Base-by-base conservation (phyloP, 2,888 invertebrate species). In the Dolichopus griseipennis region DNA sequence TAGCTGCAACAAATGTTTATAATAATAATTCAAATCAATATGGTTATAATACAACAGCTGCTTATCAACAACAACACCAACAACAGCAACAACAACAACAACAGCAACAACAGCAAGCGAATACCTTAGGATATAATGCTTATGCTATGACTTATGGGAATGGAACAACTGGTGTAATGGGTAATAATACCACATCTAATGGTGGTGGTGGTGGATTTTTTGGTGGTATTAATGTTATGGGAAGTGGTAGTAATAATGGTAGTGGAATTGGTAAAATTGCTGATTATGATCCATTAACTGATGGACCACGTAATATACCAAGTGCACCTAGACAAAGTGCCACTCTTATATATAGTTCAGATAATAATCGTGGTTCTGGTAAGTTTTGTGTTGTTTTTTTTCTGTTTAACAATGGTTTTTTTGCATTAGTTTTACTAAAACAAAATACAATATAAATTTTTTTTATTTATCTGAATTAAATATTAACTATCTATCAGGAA, bases 281-380 rank as follows among this genome's bases (percentile, higher is more conserved):
- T 72, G 92, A 92, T 76, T 92, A 91, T 75, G 92, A 92, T 79
- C 91, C 92, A 4, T 82, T 89, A 72, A 87, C 85, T 73, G 90
- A 90, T 75, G 87, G 88, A 65, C 89, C 89, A 20, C 84, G 90
- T 71, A 85, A 84, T 66, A 84, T 87, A 70, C 89, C 90, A 0
- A 90, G 90, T 77, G 89, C 92, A 6, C 87, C 89, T 70, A 84
- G 92, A 74, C 89, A 90, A 75, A 90, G 90, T 5, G 90, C 92
- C 67, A 93, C 92, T 22, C 85, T 94, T 72, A 92, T 94, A 76
- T 94, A 93, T 81, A 92, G 92, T 74, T 90, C 90, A 64, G 89
- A 90, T 78, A 85, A 85, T 75, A 85, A 85, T 75, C 87, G 88
- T 70, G 86, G 86, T 72, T 85, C 86, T 78, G 88, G 88, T 83